These are phyloP conservation scores for Troides helena DNA, from an alignment of 2,888 invertebrate genomes.

Conservation along the genomic window DNA sequence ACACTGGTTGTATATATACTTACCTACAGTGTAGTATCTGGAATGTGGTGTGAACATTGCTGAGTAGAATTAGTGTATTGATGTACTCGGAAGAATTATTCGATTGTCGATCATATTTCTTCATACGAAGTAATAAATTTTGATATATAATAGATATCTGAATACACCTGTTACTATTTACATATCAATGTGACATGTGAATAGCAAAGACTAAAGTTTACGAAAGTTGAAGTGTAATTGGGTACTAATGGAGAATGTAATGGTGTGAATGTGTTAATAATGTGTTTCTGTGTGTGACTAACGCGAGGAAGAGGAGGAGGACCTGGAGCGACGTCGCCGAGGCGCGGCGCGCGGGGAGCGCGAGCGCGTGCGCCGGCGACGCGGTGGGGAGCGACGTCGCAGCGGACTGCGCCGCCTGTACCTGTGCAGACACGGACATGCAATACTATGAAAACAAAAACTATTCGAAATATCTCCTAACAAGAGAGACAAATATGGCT, in stretches of 20 bases:
- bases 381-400: constrained; percentile 80
- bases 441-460: background rate
- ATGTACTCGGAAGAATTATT: background rate
- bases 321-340: constrained; percentile 85
- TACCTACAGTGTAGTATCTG: constrained; percentile 46
- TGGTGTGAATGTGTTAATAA: constrained; percentile 31
- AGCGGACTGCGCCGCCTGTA: constrained; percentile 77
- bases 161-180: background rate
- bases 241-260: background rate
- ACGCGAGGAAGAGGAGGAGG: constrained; percentile 87
- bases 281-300: constrained; percentile 48
- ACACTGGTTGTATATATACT: constrained; percentile 46
- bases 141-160: background rate
- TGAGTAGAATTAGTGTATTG: background rate
- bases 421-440: constrained; percentile 42
- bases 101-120: background rate
- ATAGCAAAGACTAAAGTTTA: background rate
- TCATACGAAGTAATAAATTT: background rate
- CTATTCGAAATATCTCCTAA: no score
- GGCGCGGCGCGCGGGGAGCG: constrained; percentile 82
- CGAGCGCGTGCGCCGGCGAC: constrained; percentile 81
- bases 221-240: background rate
- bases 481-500: no score
- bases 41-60: constrained; percentile 41
- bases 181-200: background rate